A percentile compares a stretch with the other conserved stretches of the same genome.
phyloP scores from a whole-genome alignment of 2,888 invertebrate genomes.

The Plebejus argus region DNA sequence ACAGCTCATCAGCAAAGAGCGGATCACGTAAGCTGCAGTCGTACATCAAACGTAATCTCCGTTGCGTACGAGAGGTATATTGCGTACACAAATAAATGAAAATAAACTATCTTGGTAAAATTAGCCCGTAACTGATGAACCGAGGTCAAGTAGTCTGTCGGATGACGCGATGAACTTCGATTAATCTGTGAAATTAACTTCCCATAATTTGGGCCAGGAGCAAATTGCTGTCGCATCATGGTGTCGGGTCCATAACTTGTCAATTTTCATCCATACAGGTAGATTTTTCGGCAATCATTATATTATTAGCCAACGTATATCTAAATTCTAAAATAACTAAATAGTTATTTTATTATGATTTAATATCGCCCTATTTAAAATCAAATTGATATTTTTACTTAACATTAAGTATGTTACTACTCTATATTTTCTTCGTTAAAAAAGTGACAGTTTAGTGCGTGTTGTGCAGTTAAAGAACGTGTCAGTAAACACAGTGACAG shows the following conservation, averaged over 20 bases:
- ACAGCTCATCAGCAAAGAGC: slow-evolving; percentile 13
- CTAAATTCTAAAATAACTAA: too few relatives aligned
- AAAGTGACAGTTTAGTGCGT: slow-evolving; percentile 24
- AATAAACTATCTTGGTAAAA: slow-evolving; percentile 41
- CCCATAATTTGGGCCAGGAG: neutral
- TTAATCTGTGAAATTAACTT: neutral
- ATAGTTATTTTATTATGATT: too few relatives aligned
- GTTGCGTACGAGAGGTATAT: slow-evolving; percentile 24
- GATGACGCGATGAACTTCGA: neutral
- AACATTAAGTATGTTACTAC: too few relatives aligned
- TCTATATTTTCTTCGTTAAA: neutral
- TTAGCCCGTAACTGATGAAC: slow-evolving; percentile 34
- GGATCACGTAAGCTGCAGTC: slow-evolving; percentile 26
- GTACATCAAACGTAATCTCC: slow-evolving; percentile 28
- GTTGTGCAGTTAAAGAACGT: neutral
- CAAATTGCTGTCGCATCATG: neutral
- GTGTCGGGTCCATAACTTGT: neutral
- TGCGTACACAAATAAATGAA: slow-evolving; percentile 40
- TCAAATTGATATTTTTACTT: neutral
- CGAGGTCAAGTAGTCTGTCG: slow-evolving; percentile 1
- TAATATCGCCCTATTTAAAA: too few relatives aligned
- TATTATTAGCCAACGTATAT: neutral
- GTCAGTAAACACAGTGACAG: slow-evolving; percentile 19
- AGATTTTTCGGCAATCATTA: neutral
- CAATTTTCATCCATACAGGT: neutral